These are phyloP conservation scores for Holothuria glaberrima DNA, from an alignment of 35 echinoderm and acorn worm genomes.

Conservation along the genomic window DNA sequence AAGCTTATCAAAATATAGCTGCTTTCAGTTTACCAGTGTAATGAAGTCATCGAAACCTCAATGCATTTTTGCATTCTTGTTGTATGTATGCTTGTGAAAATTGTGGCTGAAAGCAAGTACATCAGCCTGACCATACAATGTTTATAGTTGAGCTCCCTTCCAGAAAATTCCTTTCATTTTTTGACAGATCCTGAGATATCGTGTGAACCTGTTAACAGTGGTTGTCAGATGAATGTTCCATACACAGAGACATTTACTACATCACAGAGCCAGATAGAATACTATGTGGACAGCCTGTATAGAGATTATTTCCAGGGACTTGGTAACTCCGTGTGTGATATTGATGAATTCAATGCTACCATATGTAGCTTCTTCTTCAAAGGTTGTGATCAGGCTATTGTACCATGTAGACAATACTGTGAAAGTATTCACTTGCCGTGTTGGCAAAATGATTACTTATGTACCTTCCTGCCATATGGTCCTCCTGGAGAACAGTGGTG, in stretches of 20 bases:
- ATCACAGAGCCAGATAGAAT: not conserved
- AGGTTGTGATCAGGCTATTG: conserved; percentile 17
- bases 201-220: not conserved
- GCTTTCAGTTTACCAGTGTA: too few species aligned
- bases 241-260: not conserved
- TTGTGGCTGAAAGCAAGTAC: too few species aligned
- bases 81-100: too few species aligned
- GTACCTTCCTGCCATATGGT: conserved; percentile 14
- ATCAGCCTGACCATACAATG: too few species aligned
- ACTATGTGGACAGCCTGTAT: too few species aligned
- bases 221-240: not conserved
- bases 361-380: conserved; percentile 41
- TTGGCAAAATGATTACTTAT: not conserved
- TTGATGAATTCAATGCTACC: not conserved
- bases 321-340: not conserved
- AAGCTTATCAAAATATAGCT: too few species aligned
- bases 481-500: conserved; percentile 26
- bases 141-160: too few species aligned
- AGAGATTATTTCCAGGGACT: too few species aligned
- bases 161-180: not conserved
- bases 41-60: too few species aligned
- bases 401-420: conserved; percentile 18
- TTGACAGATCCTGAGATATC: not conserved
- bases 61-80: too few species aligned
- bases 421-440: not conserved